A percentile compares a stretch with the other conserved stretches of the same genome.
phyloP scores from a whole-genome alignment of 2,888 invertebrate genomes.

The Euplagia quadripunctaria region DNA sequence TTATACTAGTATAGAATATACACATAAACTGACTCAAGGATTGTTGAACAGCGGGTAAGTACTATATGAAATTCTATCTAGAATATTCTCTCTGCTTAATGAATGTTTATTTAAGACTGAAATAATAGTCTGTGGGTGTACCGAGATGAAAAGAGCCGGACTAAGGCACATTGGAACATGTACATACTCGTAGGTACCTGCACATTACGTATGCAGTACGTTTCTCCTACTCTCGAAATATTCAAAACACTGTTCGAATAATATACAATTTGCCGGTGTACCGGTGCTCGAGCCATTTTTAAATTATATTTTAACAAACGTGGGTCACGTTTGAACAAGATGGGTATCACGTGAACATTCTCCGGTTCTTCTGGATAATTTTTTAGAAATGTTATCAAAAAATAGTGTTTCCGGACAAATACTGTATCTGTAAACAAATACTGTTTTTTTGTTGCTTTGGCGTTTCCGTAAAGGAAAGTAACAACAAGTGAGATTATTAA shows the following conservation, averaged over 20 bases:
- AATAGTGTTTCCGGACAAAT: no score
- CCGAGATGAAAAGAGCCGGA: not conserved
- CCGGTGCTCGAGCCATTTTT: constrained; percentile 45
- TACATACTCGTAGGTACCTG: not conserved
- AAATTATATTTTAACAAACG: constrained; percentile 48
- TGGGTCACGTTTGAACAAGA: not conserved
- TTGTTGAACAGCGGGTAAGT: not conserved
- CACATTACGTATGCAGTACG: constrained; percentile 3
- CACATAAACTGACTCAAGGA: no score
- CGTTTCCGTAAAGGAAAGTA: not conserved
- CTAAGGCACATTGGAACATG: not conserved
- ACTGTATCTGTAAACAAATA: not conserved
- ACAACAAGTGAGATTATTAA: no score
- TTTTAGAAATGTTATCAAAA: not conserved
- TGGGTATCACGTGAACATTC: not conserved
- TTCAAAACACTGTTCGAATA: constrained; percentile 38
- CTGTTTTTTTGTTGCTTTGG: not conserved
- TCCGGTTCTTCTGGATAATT: not conserved
- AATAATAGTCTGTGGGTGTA: not conserved
- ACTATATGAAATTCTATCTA: constrained; percentile 17
- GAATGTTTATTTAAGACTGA: constrained; percentile 34
- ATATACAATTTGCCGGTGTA: constrained; percentile 35
- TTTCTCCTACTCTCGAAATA: not conserved
- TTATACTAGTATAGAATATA: no score
- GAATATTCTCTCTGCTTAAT: constrained; percentile 38